A percentile compares a stretch with the other conserved stretches of the same genome.
These are phyloP conservation scores for Euschistus heros DNA, from an alignment of 1,140 invertebrate genomes.

Conservation along the genomic window DNA sequence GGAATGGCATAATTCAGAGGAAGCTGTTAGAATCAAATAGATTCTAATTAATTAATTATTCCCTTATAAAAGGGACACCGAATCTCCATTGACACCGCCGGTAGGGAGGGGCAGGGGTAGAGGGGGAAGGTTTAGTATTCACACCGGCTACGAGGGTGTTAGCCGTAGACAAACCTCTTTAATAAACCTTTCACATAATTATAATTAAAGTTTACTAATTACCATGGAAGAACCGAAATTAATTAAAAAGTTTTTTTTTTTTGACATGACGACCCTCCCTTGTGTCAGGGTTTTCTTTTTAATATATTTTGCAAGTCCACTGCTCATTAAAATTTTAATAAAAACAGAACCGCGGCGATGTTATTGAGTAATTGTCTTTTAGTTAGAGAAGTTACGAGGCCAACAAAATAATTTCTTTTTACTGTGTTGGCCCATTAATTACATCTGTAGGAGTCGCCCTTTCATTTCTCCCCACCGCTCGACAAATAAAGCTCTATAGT, in stretches of 20 bases:
- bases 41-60: conserved; percentile 4
- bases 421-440: too few relatives aligned
- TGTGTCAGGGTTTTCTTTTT: neutral
- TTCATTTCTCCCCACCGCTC: too few relatives aligned
- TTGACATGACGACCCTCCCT: neutral
- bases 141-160: too few relatives aligned
- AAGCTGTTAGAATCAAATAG: conserved; percentile 23
- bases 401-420: too few relatives aligned
- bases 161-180: too few relatives aligned
- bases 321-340: too few relatives aligned
- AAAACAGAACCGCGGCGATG: too few relatives aligned
- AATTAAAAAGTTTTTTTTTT: conserved; percentile 8
- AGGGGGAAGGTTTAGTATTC: neutral
- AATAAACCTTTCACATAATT: neutral
- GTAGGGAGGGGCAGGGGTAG: neutral
- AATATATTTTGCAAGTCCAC: conserved; percentile 2
- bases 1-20: conserved; percentile 17
- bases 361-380: too few relatives aligned
- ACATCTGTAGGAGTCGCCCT: too few relatives aligned
- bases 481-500: too few relatives aligned
- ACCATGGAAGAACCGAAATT: conserved; percentile 1
- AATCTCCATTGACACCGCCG: too few relatives aligned
- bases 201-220: conserved; percentile 4
- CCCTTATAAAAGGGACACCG: neutral
- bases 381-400: too few relatives aligned